Conservation (phyloP, 2,888 invertebrate species). For the Yponomeuta malinellus region DNA sequence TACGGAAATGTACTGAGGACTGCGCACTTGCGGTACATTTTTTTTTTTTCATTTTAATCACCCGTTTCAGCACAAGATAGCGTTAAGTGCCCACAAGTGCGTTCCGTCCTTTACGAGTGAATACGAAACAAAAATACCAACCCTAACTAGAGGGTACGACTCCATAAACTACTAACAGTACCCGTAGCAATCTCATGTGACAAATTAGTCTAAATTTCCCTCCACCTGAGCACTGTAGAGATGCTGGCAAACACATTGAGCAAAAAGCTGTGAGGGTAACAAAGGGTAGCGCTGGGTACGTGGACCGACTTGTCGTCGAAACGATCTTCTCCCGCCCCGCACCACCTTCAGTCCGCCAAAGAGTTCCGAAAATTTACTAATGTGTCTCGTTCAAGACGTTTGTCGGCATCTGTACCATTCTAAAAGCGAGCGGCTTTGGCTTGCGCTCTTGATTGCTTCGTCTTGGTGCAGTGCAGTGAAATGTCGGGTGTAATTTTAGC, state of each 20-base stretch:
- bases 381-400: slow-evolving; percentile 13
- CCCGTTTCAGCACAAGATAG: too few relatives aligned
- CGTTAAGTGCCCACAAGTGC: too few relatives aligned
- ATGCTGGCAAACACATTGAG: too few relatives aligned
- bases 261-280: too few relatives aligned
- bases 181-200: slow-evolving; percentile 35
- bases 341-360: too few relatives aligned
- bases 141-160: neutral
- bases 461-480: neutral
- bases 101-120: neutral
- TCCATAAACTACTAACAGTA: neutral
- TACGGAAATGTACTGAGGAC: too few relatives aligned
- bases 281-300: too few relatives aligned
- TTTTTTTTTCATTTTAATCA: too few relatives aligned
- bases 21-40: too few relatives aligned
- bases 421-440: neutral
- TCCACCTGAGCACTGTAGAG: slow-evolving; percentile 41
- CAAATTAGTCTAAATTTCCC: slow-evolving; percentile 40
- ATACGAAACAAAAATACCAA: neutral
- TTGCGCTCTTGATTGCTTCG: neutral
- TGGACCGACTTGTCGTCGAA: too few relatives aligned
- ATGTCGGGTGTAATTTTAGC: slow-evolving; percentile 3
- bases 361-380: too few relatives aligned
- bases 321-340: too few relatives aligned
- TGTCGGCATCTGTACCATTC: neutral